phyloP scores from a whole-genome alignment of 2,113 vertebrate species.

The Talpa occidentalis region DNA sequence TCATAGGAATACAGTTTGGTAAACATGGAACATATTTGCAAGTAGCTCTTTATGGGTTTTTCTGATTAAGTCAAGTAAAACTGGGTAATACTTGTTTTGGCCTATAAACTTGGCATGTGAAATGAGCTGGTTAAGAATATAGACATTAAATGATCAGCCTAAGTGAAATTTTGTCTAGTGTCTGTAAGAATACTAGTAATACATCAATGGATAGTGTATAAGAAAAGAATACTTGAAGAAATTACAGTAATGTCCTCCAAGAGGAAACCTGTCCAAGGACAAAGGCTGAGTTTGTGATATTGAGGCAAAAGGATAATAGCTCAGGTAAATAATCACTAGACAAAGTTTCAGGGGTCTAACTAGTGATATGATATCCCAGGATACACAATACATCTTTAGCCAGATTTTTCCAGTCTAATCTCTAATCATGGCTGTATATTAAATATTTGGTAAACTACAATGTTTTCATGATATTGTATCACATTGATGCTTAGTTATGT shows the following conservation, averaged over 20 bases:
- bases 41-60: background rate
- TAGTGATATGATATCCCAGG: background rate
- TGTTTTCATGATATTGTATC: slow-evolving; percentile 1
- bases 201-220: background rate
- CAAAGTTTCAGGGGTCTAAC: background rate
- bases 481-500: slow-evolving; percentile 6
- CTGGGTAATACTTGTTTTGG: background rate
- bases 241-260: background rate
- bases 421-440: background rate
- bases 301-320: background rate
- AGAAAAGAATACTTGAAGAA: background rate
- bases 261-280: slow-evolving; percentile 11
- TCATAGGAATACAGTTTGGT: slow-evolving; percentile 32
- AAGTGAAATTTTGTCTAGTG: slow-evolving; percentile 40
- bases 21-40: background rate
- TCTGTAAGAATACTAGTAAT: slow-evolving; percentile 42
- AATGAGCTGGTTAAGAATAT: background rate
- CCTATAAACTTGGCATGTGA: slow-evolving; percentile 39
- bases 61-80: slow-evolving; percentile 40
- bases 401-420: background rate
- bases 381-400: background rate
- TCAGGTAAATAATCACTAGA: background rate
- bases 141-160: slow-evolving; percentile 34
- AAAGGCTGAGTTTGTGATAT: slow-evolving; percentile 17
- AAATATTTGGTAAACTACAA: slow-evolving; percentile 4